A percentile compares a stretch with the other conserved stretches of the same genome.
phyloP scores from a whole-genome alignment of 2,113 vertebrate genomes.

The Anguilla rostrata region DNA sequence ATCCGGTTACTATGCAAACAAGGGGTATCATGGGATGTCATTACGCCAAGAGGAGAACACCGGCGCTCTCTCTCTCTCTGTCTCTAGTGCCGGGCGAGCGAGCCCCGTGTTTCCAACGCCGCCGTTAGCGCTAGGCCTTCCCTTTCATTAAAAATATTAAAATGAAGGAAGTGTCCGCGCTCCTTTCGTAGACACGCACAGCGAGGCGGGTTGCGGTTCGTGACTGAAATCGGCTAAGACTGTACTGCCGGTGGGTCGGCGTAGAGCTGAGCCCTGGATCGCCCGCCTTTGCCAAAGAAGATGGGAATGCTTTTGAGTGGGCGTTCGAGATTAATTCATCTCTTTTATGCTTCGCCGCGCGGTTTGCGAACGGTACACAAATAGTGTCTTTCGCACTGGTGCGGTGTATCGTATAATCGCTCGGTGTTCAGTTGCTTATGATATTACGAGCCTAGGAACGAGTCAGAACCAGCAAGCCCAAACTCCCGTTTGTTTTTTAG shows the following conservation, averaged over 20 bases:
- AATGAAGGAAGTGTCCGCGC: conserved; percentile 32
- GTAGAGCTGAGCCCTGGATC: background rate
- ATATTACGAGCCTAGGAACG: background rate
- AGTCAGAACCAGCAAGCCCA: too few relatives aligned
- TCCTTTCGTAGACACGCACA: conserved; percentile 23
- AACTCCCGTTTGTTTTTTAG: too few relatives aligned
- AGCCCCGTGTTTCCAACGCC: background rate
- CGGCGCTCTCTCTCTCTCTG: conserved; percentile 25
- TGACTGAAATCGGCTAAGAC: conserved; percentile 22
- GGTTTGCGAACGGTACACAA: background rate
- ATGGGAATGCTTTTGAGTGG: background rate
- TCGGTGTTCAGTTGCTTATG: background rate
- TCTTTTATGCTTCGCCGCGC: background rate
- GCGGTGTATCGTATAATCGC: background rate
- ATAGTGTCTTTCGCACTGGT: background rate
- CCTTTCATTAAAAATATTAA: background rate
- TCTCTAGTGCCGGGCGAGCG: background rate
- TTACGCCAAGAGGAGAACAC: conserved; percentile 55
- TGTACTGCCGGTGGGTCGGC: background rate
- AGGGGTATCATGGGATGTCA: conserved; percentile 62
- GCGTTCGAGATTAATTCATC: background rate
- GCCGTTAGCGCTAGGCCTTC: conserved; percentile 41
- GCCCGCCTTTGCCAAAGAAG: background rate
- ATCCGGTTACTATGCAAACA: conserved; percentile 71
- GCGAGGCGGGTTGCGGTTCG: conserved; percentile 24